Evolutionary conservation across 2,113 vertebrate species (phyloP).

Genomic region (Cryptoleucopteryx plumbea): DNA sequence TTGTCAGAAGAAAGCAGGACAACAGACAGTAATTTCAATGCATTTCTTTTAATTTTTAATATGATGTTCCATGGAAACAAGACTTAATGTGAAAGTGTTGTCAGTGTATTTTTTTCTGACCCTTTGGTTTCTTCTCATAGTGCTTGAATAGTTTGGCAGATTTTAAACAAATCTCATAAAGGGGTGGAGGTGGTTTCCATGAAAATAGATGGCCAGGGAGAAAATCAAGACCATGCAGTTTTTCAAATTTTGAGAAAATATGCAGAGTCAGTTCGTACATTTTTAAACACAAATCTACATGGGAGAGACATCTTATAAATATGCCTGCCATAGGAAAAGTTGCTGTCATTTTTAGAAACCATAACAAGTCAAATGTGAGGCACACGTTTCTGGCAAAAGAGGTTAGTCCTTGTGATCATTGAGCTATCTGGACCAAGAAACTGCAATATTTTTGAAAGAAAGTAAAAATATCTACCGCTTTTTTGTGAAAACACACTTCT

Average conservation of each 20-base stretch:
- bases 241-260: not conserved
- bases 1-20: not conserved
- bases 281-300: not conserved
- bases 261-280: not conserved
- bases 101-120: not conserved
- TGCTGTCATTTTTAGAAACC: not conserved
- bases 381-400: not conserved
- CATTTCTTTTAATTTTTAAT: not conserved
- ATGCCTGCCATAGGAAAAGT: not conserved
- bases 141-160: accelerated
- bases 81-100: not conserved
- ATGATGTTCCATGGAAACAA: not conserved
- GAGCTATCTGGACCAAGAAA: not conserved
- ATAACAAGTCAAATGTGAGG: not conserved
- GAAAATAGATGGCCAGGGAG: not conserved
- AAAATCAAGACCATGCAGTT: not conserved
- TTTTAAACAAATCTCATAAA: not conserved
- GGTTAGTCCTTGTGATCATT: not conserved
- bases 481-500: not conserved
- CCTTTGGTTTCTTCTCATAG: not conserved
- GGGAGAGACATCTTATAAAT: not conserved
- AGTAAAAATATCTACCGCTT: not conserved
- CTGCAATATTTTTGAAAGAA: not conserved
- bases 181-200: not conserved
- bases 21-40: not conserved